Percentiles rank a stretch among this genome's conserved stretches.
Evolutionary conservation across 2,797 vertebrate species (phyloP).

Genomic region (Pseudocheirus occidentalis): DNA sequence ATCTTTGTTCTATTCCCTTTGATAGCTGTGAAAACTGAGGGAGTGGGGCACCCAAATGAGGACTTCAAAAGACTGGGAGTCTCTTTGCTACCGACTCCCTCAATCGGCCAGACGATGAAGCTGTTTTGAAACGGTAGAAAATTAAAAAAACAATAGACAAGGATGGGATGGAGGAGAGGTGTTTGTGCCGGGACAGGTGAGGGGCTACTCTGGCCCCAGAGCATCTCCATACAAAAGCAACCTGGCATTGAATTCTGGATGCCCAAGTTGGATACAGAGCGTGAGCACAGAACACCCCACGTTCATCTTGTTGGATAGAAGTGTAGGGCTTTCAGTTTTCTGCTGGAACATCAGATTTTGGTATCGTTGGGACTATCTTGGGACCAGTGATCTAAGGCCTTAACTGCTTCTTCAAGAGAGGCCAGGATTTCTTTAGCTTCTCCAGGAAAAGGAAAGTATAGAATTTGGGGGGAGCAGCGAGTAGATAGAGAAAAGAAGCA

Average conservation of each 20-base stretch:
- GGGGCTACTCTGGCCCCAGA: neutral
- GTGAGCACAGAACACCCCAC: neutral
- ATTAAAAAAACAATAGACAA: neutral
- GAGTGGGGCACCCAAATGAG: neutral
- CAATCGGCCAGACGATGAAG: constrained; percentile 23
- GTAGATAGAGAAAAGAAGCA: neutral
- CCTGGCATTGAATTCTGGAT: neutral
- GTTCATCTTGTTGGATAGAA: neutral
- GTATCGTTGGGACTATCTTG: neutral
- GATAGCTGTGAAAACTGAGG: constrained; percentile 56
- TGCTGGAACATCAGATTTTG: neutral
- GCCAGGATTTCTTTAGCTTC: neutral
- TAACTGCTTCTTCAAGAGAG: neutral
- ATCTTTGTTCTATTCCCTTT: constrained; percentile 59
- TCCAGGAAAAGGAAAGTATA: neutral
- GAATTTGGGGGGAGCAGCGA: neutral
- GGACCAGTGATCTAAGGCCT: neutral
- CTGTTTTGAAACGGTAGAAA: neutral
- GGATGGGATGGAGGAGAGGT: neutral
- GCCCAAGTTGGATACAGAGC: neutral
- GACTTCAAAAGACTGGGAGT: constrained; percentile 3
- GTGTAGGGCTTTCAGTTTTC: neutral
- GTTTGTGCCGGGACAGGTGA: neutral
- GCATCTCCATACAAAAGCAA: neutral
- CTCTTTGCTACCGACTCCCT: constrained; percentile 31